Conservation (phyloP, 2,797 vertebrate genomes). For the Phoxinus dragarum region DNA sequence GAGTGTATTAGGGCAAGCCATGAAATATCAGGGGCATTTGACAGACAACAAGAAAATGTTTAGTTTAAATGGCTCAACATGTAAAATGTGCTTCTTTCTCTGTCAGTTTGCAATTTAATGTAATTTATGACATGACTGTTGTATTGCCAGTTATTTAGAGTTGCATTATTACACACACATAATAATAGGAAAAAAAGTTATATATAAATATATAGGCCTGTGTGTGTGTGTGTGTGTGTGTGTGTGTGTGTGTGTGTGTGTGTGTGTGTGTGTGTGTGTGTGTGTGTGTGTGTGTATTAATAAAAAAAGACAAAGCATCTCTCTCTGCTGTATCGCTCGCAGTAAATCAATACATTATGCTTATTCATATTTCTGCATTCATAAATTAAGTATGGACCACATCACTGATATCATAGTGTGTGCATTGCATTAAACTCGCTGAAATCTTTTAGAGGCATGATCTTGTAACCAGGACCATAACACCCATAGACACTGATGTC, state of each 20-base stretch:
- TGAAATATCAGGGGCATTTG: neutral
- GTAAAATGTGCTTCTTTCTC: neutral
- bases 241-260: too few relatives aligned
- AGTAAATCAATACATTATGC: constrained; percentile 1
- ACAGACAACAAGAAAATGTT: neutral
- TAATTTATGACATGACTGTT: neutral
- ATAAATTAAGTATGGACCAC: constrained; percentile 10
- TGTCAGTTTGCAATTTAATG: neutral
- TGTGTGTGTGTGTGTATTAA: neutral
- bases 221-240: too few relatives aligned
- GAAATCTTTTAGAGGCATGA: neutral
- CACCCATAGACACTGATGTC: neutral
- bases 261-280: too few relatives aligned
- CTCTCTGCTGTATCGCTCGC: neutral
- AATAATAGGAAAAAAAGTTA: neutral
- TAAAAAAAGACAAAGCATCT: neutral
- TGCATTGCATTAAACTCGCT: neutral
- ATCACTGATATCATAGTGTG: constrained; percentile 7
- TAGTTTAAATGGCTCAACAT: neutral
- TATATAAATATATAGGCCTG: neutral
- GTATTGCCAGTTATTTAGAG: neutral
- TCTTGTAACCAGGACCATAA: neutral
- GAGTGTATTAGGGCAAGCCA: neutral
- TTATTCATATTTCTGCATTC: constrained; percentile 21
- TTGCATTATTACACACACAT: neutral